A percentile compares a stretch with the other conserved stretches of the same genome.
phyloP scores from a whole-genome alignment of 2,888 invertebrate species.

The Smittia aterrima region DNA sequence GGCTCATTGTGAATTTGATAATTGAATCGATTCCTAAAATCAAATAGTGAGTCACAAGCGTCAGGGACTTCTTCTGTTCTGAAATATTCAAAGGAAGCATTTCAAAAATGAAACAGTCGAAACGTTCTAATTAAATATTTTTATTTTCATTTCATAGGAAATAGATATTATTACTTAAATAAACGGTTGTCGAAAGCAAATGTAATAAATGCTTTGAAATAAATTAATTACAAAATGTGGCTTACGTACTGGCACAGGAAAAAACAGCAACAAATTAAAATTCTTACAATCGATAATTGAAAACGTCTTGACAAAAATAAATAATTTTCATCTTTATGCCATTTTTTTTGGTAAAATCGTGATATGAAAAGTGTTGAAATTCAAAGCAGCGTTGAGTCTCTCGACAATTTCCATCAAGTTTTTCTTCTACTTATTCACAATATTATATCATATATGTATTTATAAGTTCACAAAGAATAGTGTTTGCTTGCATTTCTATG shows the following conservation, averaged over 20 bases:
- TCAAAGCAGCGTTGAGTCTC: background rate
- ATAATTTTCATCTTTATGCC: background rate
- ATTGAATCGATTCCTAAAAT: too few species aligned
- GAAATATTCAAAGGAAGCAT: too few species aligned
- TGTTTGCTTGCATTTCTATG: background rate
- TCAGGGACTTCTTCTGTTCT: too few species aligned
- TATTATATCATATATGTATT: too few species aligned
- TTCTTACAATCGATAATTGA: background rate
- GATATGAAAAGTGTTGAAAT: constrained; percentile 15
- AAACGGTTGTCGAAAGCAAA: background rate
- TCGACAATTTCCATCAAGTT: background rate
- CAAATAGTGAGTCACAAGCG: too few species aligned
- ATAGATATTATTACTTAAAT: background rate
- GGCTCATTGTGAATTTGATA: too few species aligned
- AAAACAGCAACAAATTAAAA: constrained; percentile 6
- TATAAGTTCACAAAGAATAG: background rate
- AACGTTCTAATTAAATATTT: constrained; percentile 15
- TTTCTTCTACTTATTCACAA: background rate
- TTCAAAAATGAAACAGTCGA: too few species aligned
- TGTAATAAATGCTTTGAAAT: background rate
- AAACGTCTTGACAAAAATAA: background rate
- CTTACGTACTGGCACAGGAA: constrained; percentile 18
- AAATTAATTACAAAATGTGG: background rate
- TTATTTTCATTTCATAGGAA: background rate
- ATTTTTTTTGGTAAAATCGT: constrained; percentile 19